Base-by-base conservation (phyloP, 2,888 invertebrate genomes). In the Dusona sp. region DNA sequence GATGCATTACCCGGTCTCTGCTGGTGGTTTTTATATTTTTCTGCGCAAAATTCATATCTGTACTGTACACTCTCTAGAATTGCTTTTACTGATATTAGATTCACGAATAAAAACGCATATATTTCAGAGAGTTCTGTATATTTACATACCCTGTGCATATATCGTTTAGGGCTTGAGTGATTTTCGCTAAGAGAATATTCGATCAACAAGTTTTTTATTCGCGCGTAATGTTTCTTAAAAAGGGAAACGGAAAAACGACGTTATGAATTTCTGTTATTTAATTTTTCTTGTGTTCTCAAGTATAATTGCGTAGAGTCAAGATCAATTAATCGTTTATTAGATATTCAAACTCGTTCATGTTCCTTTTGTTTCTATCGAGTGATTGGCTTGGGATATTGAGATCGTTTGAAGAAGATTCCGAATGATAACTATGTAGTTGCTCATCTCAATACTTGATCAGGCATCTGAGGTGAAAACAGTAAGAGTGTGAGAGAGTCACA, bases 81-180 rank as follows among this genome's bases (percentile, higher is more conserved):
- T 33, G 42, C 91, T 92, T 90, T 92, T 90, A 91, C 88, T 84
- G 79, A 91, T 92, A 92, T 92, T 92, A 92, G 90, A 92, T 88
- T 89, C 78, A 86, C 22, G 48, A 38, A 67, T 7, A 25, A 38
- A 42, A 42, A 67, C 42, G 22, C 42, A 42, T 16, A 3, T 4
- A 1, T 22, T 4, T 42, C 42, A 42, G 9, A 42, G 22, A 42
- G 38, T 22, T 22, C 11, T n/a, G 22, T 22, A 22, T 3, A 25
- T 67, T 22, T 67, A 1, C 42, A 9, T 61, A 61, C 57, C 2
- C 54, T 54, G 54, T 22, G 54, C n/a, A 54, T 9, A 22, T 54
- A 22, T 6, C 7, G n/a, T 54, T 48, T 16, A 54, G 22, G 54
- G 22, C 54, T 54, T 9, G 54, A 54, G 22, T 57, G 57, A 57